Conservation (phyloP, 2,113 vertebrate genomes). For the Zapornia atra region DNA sequence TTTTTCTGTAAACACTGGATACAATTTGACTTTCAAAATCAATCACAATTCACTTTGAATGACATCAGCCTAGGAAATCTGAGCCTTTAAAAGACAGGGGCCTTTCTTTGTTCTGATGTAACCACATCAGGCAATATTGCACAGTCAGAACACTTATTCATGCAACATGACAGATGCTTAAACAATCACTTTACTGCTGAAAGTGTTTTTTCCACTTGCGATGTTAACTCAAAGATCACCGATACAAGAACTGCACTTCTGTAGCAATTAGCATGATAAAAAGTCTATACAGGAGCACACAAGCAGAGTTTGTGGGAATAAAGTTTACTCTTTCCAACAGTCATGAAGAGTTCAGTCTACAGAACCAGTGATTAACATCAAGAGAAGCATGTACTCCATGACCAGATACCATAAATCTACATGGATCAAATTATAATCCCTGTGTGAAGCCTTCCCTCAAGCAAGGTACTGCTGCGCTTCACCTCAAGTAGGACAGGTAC, state of each 20-base stretch:
- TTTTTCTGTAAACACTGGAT: neutral
- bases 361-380: neutral
- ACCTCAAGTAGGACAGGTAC: neutral
- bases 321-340: neutral
- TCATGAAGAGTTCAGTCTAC: neutral
- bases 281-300: neutral
- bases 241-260: neutral
- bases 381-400: neutral
- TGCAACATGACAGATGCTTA: neutral
- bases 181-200: neutral
- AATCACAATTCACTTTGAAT: neutral
- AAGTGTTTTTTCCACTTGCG: neutral
- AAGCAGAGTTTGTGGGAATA: neutral
- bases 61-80: neutral
- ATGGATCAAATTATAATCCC: neutral
- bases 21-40: neutral
- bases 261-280: neutral
- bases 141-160: neutral
- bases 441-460: neutral
- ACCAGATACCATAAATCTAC: neutral
- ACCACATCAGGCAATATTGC: neutral
- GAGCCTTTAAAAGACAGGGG: neutral
- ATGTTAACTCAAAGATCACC: neutral
- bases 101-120: neutral
- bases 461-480: neutral